Conservation (phyloP, 2,888 invertebrate genomes). For the Actias luna region DNA sequence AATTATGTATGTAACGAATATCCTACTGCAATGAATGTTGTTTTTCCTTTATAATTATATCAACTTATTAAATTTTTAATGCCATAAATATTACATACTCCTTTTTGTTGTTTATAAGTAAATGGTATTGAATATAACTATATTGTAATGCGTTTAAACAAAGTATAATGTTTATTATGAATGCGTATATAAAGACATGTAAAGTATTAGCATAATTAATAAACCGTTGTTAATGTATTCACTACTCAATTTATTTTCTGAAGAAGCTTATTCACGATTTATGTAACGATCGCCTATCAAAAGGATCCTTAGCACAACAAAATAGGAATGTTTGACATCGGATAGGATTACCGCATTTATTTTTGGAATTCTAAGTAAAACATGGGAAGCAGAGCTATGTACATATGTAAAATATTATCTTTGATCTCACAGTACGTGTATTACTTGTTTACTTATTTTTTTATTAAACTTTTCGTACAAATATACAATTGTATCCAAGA, state of each 20-base stretch:
- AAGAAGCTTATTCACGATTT: not conserved
- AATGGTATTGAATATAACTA: not conserved
- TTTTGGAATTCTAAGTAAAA: not conserved
- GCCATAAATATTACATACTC: too few species aligned
- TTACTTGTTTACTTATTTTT: too few species aligned
- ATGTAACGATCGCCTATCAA: not conserved
- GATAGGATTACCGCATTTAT: not conserved
- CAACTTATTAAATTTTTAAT: too few species aligned
- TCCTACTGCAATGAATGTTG: too few species aligned
- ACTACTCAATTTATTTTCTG: not conserved
- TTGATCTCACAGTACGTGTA: too few species aligned
- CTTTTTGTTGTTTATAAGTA: too few species aligned
- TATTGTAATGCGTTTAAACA: not conserved
- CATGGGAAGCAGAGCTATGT: not conserved
- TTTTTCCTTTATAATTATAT: too few species aligned
- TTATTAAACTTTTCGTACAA: too few species aligned
- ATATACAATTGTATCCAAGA: too few species aligned
- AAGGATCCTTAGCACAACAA: not conserved
- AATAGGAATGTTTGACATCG: not conserved
- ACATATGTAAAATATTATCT: too few species aligned
- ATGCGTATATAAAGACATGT: not conserved
- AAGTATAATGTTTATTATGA: not conserved
- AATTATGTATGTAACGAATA: too few species aligned
- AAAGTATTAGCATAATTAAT: conserved; percentile 15
- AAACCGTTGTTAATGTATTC: not conserved